Percentiles rank a stretch among this genome's conserved stretches.
Evolutionary conservation across 2,797 vertebrate species (phyloP).

Genomic region (Poeciliopsis presidionis): DNA sequence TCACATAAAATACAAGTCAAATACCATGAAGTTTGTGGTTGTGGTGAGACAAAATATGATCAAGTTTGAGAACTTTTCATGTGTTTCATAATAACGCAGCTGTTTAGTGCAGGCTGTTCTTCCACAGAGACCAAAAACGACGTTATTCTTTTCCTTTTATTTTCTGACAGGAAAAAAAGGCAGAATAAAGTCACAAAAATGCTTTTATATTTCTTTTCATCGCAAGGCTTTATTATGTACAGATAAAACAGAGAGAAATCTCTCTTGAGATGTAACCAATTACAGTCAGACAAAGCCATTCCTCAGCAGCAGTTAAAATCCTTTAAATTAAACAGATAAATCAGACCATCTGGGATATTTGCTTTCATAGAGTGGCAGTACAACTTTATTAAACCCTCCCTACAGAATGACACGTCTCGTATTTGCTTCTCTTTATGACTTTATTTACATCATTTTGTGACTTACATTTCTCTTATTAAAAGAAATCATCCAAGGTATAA

Average conservation of each 20-base stretch:
- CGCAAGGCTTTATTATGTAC: conserved; percentile 87
- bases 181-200: conserved; percentile 83
- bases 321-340: conserved; percentile 46
- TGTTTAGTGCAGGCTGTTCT: background rate
- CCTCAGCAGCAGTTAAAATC: conserved; percentile 51
- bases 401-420: conserved; percentile 43
- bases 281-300: conserved; percentile 79
- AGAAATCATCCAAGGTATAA: conserved; percentile 5
- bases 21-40: background rate
- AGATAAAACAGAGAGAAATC: conserved; percentile 80
- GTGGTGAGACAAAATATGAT: background rate
- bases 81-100: background rate
- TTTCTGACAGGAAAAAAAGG: conserved; percentile 36
- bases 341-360: conserved; percentile 38
- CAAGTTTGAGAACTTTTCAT: background rate
- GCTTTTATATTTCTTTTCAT: conserved; percentile 80
- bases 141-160: background rate
- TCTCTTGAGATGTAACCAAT: conserved; percentile 45
- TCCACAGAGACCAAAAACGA: background rate
- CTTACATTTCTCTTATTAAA: conserved; percentile 7
- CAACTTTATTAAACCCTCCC: conserved; percentile 44
- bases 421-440: conserved; percentile 19
- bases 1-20: background rate
- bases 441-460: conserved; percentile 50
- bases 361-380: conserved; percentile 43